Base-by-base conservation (phyloP, 2,888 invertebrate genomes). In the Drosophila hamatofila region DNA sequence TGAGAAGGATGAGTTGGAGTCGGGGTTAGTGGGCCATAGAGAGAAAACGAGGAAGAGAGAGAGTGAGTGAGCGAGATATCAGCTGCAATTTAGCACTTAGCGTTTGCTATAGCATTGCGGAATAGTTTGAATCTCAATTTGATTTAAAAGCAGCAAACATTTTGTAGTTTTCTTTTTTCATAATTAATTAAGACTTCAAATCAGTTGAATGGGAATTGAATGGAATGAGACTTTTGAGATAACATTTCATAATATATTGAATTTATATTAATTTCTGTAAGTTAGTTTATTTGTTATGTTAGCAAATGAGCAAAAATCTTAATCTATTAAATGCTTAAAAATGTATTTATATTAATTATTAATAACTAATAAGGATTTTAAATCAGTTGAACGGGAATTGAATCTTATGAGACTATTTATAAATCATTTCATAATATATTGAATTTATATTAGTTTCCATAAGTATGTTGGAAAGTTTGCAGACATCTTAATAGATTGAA, bases 1-100 rank as follows among this genome's bases (percentile, higher is more conserved):
- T 81, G 81, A 86, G 84, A 83, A 71, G 73, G 67, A 74, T 69
- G 74, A 46, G 64, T 33, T 27, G 12, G 37, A 33, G 66, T 46
- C 16, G 61, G 14, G 44, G 14, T 1, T 21, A 9, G n/a, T 1
- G 30, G 39, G 46, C 16, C 6, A 30, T 2, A 6, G 14, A 7
- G n/a, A 44, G 14, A 16, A 11, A 18, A 12, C 16, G 21, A 37
- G 12, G 35, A 14, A 12, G 51, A 2, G 35, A 21, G 21, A 18
- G 25, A 16, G 23, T n/a, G 37, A n/a, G 18, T 6, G 55, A 9
- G 55, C 8, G 41, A 4, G 27, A 27, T 27, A 37, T 37, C 25
- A 35, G 35, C 21, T 18, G 52, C 59, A 76, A 61, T 77, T 72
- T 72, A 52, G 55, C 42, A 41, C 57, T 52, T 42, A 49, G 42